These are phyloP conservation scores for Calosoma granatense DNA, from an alignment of 1,140 invertebrate genomes.

Conservation along the genomic window DNA sequence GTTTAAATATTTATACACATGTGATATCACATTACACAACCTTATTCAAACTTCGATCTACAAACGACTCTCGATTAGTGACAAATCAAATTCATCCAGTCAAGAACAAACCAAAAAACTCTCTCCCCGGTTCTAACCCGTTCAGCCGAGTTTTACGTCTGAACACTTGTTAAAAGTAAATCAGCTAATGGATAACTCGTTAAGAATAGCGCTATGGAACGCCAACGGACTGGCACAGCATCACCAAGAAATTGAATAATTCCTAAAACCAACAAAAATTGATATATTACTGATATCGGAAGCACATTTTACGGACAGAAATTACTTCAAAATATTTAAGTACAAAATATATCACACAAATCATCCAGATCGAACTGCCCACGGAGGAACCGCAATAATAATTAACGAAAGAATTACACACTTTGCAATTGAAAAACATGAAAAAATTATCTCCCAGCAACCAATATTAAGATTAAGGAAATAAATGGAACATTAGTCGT, in stretches of 20 bases:
- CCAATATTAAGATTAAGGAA: constrained; percentile 17
- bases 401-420: constrained; percentile 17
- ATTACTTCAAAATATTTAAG: constrained; percentile 17
- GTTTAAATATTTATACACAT: too few relatives aligned
- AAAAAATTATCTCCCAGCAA: constrained; percentile 19
- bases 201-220: constrained; percentile 19
- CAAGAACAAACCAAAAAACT: too few relatives aligned
- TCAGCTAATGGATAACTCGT: constrained; percentile 6
- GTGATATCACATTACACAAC: too few relatives aligned
- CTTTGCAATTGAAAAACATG: constrained; percentile 14
- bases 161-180: too few relatives aligned
- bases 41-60: too few relatives aligned
- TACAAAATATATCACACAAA: constrained; percentile 19
- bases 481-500: constrained; percentile 18
- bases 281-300: constrained; percentile 23
- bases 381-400: constrained; percentile 22
- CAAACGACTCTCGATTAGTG: too few relatives aligned
- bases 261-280: constrained; percentile 20
- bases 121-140: too few relatives aligned
- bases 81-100: too few relatives aligned
- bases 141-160: too few relatives aligned
- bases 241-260: constrained; percentile 18
- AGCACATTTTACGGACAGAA: too few relatives aligned
- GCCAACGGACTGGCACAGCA: constrained; percentile 20
- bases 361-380: constrained; percentile 22